phyloP scores from a whole-genome alignment of 1,140 invertebrate genomes.

The Augochlora pura region DNA sequence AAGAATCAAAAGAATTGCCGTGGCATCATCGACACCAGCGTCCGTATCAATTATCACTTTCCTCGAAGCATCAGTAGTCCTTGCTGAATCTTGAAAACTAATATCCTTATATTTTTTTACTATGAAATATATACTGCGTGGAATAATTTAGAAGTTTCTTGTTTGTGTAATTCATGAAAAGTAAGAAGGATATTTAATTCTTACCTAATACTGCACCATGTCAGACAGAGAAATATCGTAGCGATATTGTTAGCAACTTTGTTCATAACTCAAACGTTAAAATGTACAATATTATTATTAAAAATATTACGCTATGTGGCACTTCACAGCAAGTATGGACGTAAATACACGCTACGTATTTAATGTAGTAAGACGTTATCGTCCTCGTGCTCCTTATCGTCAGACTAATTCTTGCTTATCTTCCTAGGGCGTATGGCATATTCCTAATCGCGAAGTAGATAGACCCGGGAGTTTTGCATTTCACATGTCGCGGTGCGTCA shows the following conservation, averaged over 20 bases:
- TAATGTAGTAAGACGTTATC: no score
- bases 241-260: not conserved
- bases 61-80: not conserved
- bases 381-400: not conserved
- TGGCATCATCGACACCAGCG: constrained; percentile 82
- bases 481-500: constrained; percentile 93
- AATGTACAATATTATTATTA: not conserved
- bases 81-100: constrained; percentile 14
- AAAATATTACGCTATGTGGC: no score
- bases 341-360: no score
- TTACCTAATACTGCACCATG: constrained; percentile 38
- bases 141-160: not conserved
- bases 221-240: constrained; percentile 8
- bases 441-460: constrained; percentile 94
- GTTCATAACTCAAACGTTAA: not conserved
- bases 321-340: no score
- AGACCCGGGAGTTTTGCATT: constrained; percentile 94
- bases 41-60: constrained; percentile 82
- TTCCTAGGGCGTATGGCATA: constrained; percentile 92
- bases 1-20: constrained; percentile 79
- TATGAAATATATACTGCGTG: not conserved
- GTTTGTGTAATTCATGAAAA: no score
- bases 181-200: constrained; percentile 6
- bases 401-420: not conserved
- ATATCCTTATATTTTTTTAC: not conserved